Evolutionary conservation across 2,888 invertebrate genomes (phyloP), one percentile per base, ranked within the genome.

Genomic region (Drosophila anomalipes): DNA sequence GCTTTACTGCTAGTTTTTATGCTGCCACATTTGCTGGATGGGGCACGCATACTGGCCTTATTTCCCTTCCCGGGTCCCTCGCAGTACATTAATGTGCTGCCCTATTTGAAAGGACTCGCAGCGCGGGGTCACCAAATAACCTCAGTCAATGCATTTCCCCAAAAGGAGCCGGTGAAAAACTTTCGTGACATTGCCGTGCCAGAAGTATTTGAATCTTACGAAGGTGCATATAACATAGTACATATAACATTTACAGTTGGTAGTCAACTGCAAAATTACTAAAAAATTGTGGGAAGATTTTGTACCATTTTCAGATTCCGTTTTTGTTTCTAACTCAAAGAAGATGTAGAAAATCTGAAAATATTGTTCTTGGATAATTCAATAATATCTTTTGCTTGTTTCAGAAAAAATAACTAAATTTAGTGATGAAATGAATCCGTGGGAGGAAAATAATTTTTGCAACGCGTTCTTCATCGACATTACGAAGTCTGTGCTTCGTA

Each of bases 101-200:
- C 92, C 0, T 79, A 92, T 53, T 74, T 93, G 41, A 91, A 91
- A 47, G 90, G 76, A 3, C 81, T 94, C 4, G 93, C 92, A 0
- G 77, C 83, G 2, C 82, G 91, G 1, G 94, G 94, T 1, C 94
- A 94, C 70, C 83, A 93, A 19, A 84, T 94, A 0, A 93, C 92
- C 5, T 90, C 93, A 0, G 83, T 93, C 3, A 91, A 90, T 33
- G 91, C 91, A 1, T 92, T 91, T 82, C 92, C 92, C 0, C 88
- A 89, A 54, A 90, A 91, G 58, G 78, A 84, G 7, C 86, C 88
- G 0, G 35, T 92, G 0, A 65, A 77, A 19, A 93, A 93, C 77
- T 93, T 91, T 68, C 89, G 83, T 0, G 91, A 92, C 60, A 78
- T 92, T 30, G 37, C 62, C 4, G 75, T 82, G 0, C 62, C 77